phyloP scores from a whole-genome alignment of 2,888 invertebrate species.

The Plutella xylostella region DNA sequence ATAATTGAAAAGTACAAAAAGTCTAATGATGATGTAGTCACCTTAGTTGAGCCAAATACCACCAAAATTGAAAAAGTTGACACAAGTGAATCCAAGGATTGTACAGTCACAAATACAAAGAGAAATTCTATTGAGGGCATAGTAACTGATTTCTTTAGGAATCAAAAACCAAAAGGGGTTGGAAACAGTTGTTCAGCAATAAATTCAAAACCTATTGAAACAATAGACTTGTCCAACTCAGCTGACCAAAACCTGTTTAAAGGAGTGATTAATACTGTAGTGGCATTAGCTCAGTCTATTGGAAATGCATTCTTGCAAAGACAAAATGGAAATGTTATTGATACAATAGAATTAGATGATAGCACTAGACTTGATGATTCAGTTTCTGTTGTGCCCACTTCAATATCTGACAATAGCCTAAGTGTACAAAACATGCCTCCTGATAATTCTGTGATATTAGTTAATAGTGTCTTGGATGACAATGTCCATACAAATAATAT shows the following conservation, averaged over 20 bases:
- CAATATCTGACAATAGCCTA: not conserved
- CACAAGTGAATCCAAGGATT: not conserved
- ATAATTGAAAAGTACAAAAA: slow-evolving; percentile 21
- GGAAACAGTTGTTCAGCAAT: too few relatives aligned
- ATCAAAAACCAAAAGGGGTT: too few relatives aligned
- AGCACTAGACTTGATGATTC: not conserved
- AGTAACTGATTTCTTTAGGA: slow-evolving; percentile 5
- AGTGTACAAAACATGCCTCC: not conserved
- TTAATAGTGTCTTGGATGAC: not conserved
- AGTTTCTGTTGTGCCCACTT: not conserved
- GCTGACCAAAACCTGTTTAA: not conserved
- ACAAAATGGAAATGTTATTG: not conserved
- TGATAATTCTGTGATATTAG: slow-evolving; percentile 6
- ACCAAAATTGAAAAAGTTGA: not conserved
- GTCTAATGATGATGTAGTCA: slow-evolving; percentile 4
- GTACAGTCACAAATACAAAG: too few relatives aligned
- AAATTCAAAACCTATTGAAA: not conserved
- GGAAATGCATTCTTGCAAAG: not conserved
- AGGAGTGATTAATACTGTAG: not conserved
- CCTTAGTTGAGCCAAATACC: not conserved
- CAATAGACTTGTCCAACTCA: not conserved
- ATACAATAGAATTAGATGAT: slow-evolving; percentile 4
- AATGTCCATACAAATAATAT: not conserved
- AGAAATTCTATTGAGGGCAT: slow-evolving; percentile 1
- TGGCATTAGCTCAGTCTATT: not conserved